Percentiles rank a stretch among this genome's conserved stretches.
Conservation (phyloP, 2,797 vertebrate species). For the Enteromius anoplus region DNA sequence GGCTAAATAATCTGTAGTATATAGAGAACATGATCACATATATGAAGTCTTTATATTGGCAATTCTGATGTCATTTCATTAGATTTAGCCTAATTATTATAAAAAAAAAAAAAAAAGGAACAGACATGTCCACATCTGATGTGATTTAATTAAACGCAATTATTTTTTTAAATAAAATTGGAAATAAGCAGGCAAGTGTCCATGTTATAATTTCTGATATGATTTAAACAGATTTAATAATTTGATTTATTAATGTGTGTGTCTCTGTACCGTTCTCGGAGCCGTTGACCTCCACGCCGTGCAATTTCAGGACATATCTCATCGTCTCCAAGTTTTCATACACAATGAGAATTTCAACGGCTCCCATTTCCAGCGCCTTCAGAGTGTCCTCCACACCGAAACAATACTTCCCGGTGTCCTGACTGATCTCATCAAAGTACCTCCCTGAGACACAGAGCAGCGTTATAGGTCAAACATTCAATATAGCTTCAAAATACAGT, state of each 20-base stretch:
- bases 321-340: constrained; percentile 99
- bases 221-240: not conserved
- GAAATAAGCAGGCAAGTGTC: not conserved
- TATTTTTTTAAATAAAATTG: too few relatives aligned
- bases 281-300: constrained; percentile 89
- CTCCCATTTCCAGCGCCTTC: constrained; percentile 98
- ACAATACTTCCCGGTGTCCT: constrained; percentile 98
- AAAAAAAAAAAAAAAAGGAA: too few relatives aligned
- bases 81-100: too few relatives aligned
- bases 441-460: constrained; percentile 76
- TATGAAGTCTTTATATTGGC: not conserved
- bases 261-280: constrained; percentile 73
- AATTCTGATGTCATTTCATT: too few relatives aligned
- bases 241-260: not conserved
- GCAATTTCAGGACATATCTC: constrained; percentile 96
- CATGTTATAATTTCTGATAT: not conserved
- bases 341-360: constrained; percentile 98
- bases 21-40: not conserved
- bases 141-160: too few relatives aligned
- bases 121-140: too few relatives aligned
- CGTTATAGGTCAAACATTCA: not conserved
- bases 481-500: not conserved
- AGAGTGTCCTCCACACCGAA: constrained; percentile 98
- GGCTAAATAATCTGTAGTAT: not conserved
- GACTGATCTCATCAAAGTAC: constrained; percentile 99